Conservation (phyloP, 2,888 invertebrate genomes). For the Dilophus febrilis region DNA sequence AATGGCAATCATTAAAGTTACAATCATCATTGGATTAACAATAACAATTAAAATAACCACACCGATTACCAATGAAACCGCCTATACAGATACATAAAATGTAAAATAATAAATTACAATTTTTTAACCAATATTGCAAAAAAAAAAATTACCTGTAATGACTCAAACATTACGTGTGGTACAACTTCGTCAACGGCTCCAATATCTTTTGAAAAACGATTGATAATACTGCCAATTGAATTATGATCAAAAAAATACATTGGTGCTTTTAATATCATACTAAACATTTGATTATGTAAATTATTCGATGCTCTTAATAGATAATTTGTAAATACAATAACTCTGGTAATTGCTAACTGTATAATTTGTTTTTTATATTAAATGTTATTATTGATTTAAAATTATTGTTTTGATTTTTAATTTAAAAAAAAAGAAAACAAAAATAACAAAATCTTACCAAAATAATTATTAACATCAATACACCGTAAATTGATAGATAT, state of each 20-base stretch:
- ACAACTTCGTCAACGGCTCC: conserved; percentile 41
- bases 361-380: conserved; percentile 11
- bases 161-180: conserved; percentile 36
- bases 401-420: too few species aligned
- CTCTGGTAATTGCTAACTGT: conserved; percentile 40
- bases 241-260: conserved; percentile 78
- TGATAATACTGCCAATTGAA: conserved; percentile 56
- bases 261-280: conserved; percentile 52
- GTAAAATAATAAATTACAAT: too few species aligned
- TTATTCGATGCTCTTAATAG: conserved; percentile 59
- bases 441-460: conserved; percentile 13
- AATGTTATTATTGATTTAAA: too few species aligned
- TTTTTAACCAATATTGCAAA: conserved; percentile 8
- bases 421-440: conserved; percentile 7
- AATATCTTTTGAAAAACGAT: conserved; percentile 61
- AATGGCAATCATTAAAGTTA: conserved; percentile 46
- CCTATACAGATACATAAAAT: too few species aligned
- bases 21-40: conserved; percentile 47
- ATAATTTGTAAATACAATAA: conserved; percentile 53
- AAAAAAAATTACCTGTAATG: conserved; percentile 28
- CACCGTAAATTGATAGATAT: conserved; percentile 27
- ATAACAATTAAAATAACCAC: conserved; percentile 53
- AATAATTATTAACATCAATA: conserved; percentile 18
- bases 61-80: conserved; percentile 55
- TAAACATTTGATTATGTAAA: conserved; percentile 71